Evolutionary conservation across 1,140 invertebrate genomes (phyloP).

Genomic region (Portunus trituberculatus): DNA sequence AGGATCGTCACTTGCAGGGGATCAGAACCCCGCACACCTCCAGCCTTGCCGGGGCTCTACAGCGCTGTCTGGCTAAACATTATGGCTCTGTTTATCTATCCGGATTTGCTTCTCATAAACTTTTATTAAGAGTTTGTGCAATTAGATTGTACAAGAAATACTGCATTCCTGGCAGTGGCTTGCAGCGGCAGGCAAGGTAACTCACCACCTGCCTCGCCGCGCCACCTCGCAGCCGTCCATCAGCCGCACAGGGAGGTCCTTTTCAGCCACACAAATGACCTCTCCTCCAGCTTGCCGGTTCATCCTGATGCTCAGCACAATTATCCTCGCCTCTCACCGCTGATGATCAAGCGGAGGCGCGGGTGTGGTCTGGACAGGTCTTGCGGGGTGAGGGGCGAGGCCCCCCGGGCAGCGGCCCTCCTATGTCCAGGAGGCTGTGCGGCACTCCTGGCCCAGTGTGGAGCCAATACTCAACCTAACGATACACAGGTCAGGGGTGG

Average conservation of each 20-base stretch:
- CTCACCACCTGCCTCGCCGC: neutral
- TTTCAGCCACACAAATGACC: slow-evolving; percentile 1
- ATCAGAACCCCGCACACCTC: too few relatives aligned
- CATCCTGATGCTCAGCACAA: neutral
- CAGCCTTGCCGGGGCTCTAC: too few relatives aligned
- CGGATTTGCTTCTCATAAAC: neutral
- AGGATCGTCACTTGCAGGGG: neutral
- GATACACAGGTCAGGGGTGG: neutral
- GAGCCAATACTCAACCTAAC: neutral
- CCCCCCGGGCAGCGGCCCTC: neutral
- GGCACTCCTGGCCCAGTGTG: neutral
- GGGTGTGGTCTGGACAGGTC: neutral
- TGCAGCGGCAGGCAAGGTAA: neutral
- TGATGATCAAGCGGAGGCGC: neutral
- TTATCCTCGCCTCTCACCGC: neutral
- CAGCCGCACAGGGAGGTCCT: neutral
- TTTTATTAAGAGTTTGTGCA: neutral
- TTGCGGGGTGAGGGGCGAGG: neutral
- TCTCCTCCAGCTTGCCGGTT: neutral
- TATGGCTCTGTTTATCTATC: too few relatives aligned
- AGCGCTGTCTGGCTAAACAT: too few relatives aligned
- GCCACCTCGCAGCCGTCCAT: neutral
- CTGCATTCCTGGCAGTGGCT: neutral
- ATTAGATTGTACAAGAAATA: slow-evolving; percentile 1
- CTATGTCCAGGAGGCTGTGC: neutral